Conservation (phyloP, 2,888 invertebrate genomes). For the Drosophila stalkeri region DNA sequence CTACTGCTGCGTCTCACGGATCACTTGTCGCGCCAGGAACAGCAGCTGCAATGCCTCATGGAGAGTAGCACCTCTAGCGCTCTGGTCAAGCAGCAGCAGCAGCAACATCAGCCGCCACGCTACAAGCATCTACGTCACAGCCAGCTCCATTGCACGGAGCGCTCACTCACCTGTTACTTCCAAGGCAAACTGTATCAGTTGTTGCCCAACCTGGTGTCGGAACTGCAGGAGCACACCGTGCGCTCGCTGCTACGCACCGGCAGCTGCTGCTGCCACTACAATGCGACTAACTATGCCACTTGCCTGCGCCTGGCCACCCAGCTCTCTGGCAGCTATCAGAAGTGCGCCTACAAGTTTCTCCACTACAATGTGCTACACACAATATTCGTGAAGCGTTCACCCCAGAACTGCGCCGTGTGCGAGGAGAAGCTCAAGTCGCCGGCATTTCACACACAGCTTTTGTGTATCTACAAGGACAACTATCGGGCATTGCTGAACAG, state of each 20-base stretch:
- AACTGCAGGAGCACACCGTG: slow-evolving; percentile 77
- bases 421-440: slow-evolving; percentile 81
- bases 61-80: slow-evolving; percentile 62
- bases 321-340: slow-evolving; percentile 70
- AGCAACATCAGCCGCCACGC: slow-evolving; percentile 42
- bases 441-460: slow-evolving; percentile 76
- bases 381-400: slow-evolving; percentile 68
- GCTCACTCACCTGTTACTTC: slow-evolving; percentile 80
- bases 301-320: slow-evolving; percentile 70
- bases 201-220: slow-evolving; percentile 62
- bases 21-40: slow-evolving; percentile 75
- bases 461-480: slow-evolving; percentile 70
- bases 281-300: slow-evolving; percentile 67
- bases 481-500: slow-evolving; percentile 52
- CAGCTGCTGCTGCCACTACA: slow-evolving; percentile 84
- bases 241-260: slow-evolving; percentile 78
- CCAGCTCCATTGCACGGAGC: slow-evolving; percentile 73
- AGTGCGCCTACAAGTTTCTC: slow-evolving; percentile 81
- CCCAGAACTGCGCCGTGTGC: slow-evolving; percentile 72
- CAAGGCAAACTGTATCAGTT: slow-evolving; percentile 81
- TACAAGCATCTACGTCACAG: slow-evolving; percentile 56
- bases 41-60: slow-evolving; percentile 52
- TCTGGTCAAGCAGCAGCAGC: slow-evolving; percentile 50
- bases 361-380: slow-evolving; percentile 79
- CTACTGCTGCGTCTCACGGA: slow-evolving; percentile 79